A percentile compares a stretch with the other conserved stretches of the same genome.
These are phyloP conservation scores for Saxidomus purpurata DNA, from an alignment of 1,140 invertebrate species.

Conservation along the genomic window DNA sequence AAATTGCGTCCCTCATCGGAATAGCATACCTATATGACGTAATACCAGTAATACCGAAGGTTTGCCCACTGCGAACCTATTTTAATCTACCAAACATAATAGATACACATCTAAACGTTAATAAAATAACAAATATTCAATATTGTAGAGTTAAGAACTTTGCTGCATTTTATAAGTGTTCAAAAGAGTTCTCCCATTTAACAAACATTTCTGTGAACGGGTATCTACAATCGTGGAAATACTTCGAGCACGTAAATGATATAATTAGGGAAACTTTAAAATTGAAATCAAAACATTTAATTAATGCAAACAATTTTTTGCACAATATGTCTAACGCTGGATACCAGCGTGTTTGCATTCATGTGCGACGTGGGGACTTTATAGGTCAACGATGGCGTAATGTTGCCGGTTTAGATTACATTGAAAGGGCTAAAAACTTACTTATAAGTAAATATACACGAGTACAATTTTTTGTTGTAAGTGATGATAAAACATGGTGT, in stretches of 20 bases:
- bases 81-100: conserved; percentile 1
- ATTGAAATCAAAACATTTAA: neutral
- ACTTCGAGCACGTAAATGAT: conserved; percentile 58
- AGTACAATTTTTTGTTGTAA: conserved; percentile 24
- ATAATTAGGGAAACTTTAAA: conserved; percentile 65
- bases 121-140: neutral
- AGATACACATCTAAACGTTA: neutral
- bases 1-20: no score
- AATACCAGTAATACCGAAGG: neutral
- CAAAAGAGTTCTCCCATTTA: no score
- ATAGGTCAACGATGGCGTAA: neutral
- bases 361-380: neutral
- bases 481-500: conserved; percentile 43
- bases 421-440: conserved; percentile 19
- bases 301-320: no score
- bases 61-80: neutral
- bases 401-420: neutral
- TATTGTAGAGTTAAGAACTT: neutral
- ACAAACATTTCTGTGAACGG: neutral
- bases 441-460: neutral
- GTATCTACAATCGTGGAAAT: no score
- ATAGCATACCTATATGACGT: neutral
- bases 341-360: no score
- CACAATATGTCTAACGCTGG: no score
- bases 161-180: neutral